phyloP scores from a whole-genome alignment of 2,113 vertebrate species.

The Thryonomys swinderianus region DNA sequence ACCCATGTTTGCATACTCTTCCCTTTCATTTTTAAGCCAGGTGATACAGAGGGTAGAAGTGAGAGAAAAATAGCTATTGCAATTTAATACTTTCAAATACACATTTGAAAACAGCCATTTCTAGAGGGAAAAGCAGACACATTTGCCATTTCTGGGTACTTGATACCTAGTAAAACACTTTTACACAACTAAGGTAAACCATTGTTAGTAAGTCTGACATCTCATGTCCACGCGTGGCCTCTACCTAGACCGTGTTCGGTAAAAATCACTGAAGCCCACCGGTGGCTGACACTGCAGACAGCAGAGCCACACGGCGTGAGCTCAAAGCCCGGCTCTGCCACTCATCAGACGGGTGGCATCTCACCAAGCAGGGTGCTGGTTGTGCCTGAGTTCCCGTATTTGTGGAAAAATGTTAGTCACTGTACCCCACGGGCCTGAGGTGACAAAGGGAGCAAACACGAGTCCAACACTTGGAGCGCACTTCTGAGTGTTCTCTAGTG shows the following conservation, averaged over 20 bases:
- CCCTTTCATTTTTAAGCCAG: not conserved
- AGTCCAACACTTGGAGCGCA: not conserved
- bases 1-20: not conserved
- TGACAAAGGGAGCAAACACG: not conserved
- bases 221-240: not conserved
- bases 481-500: not conserved
- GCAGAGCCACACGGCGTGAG: not conserved
- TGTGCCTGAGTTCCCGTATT: not conserved
- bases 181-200: not conserved
- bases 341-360: not conserved
- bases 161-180: constrained; percentile 11
- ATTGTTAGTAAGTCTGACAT: not conserved
- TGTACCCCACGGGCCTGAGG: not conserved
- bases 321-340: not conserved
- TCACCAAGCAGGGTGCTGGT: not conserved
- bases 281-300: not conserved
- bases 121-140: not conserved
- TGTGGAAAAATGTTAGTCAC: not conserved
- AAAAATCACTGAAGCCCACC: not conserved
- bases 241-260: not conserved
- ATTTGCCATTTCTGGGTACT: not conserved
- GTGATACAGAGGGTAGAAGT: not conserved
- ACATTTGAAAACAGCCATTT: not conserved
- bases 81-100: constrained; percentile 26
- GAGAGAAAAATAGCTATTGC: not conserved